Percentiles rank a stretch among this genome's conserved stretches.
Conservation (phyloP, 1,140 invertebrate genomes). For the Varroa destructor region DNA sequence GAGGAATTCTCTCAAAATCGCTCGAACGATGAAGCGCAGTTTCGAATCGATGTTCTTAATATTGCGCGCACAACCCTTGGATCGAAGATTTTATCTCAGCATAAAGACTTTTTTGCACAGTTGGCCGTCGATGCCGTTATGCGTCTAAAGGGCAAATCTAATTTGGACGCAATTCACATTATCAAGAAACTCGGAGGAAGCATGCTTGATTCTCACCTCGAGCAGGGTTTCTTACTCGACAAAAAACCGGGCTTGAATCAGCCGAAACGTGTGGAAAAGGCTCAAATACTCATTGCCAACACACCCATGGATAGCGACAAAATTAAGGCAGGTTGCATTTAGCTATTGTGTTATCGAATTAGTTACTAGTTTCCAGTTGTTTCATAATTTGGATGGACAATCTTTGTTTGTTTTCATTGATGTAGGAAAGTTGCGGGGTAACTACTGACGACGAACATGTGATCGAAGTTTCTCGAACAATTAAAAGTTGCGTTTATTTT, state of each 20-base stretch:
- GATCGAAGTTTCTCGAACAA: no score
- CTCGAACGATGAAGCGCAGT: slow-evolving; percentile 57
- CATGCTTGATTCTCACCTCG: slow-evolving; percentile 85
- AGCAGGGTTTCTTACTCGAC: slow-evolving; percentile 93
- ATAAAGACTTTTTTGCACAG: slow-evolving; percentile 91
- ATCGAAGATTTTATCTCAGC: slow-evolving; percentile 93
- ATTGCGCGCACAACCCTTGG: slow-evolving; percentile 94
- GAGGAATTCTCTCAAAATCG: slow-evolving; percentile 43
- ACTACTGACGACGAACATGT: no score
- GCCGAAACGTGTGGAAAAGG: slow-evolving; percentile 76
- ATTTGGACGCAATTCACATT: slow-evolving; percentile 89
- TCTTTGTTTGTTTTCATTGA: slow-evolving; percentile 14
- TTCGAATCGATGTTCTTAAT: slow-evolving; percentile 80
- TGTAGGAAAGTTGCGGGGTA: neutral
- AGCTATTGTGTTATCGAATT: slow-evolving; percentile 38
- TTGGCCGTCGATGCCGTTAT: slow-evolving; percentile 89
- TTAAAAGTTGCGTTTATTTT: neutral
- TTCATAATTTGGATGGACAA: slow-evolving; percentile 25
- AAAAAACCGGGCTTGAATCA: slow-evolving; percentile 87
- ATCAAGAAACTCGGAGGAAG: slow-evolving; percentile 90
- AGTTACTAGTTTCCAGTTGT: slow-evolving; percentile 32
- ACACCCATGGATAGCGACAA: slow-evolving; percentile 99
- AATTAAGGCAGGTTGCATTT: slow-evolving; percentile 54
- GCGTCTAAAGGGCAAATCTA: slow-evolving; percentile 83
- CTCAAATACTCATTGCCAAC: slow-evolving; percentile 95